These are phyloP conservation scores for Danio choprae DNA, from an alignment of 2,797 vertebrate species.

Conservation along the genomic window DNA sequence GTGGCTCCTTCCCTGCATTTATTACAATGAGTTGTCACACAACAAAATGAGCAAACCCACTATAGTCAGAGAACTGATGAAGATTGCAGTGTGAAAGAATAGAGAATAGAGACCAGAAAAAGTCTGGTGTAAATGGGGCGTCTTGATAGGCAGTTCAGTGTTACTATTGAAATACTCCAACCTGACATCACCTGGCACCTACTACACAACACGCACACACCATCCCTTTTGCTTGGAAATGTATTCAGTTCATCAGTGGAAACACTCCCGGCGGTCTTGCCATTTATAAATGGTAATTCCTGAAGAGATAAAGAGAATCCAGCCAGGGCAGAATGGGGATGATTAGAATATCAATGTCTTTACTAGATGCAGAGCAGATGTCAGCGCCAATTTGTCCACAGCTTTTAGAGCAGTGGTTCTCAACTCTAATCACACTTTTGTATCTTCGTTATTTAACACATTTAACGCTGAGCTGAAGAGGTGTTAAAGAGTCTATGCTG, in stretches of 20 bases:
- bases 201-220: not conserved
- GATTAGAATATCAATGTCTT: constrained; percentile 56
- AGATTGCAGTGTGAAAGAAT: no score
- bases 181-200: not conserved
- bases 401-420: constrained; percentile 6
- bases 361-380: constrained; percentile 44
- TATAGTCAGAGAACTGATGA: no score
- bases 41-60: no score
- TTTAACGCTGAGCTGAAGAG: not conserved
- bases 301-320: constrained; percentile 24
- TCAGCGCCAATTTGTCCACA: constrained; percentile 37
- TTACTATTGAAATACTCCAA: not conserved
- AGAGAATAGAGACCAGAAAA: no score
- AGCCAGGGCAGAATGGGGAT: constrained; percentile 38
- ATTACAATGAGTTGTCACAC: no score
- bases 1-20: no score
- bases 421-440: not conserved
- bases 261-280: constrained; percentile 13
- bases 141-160: not conserved
- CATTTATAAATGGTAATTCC: constrained; percentile 54
- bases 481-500: no score
- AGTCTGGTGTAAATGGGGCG: no score
- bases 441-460: constrained; percentile 2
- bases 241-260: constrained; percentile 13
- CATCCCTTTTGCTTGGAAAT: constrained; percentile 6